A percentile compares a stretch with the other conserved stretches of the same genome.
Evolutionary conservation across 2,888 invertebrate genomes (phyloP).

Genomic region (Mechanitis messenoides): DNA sequence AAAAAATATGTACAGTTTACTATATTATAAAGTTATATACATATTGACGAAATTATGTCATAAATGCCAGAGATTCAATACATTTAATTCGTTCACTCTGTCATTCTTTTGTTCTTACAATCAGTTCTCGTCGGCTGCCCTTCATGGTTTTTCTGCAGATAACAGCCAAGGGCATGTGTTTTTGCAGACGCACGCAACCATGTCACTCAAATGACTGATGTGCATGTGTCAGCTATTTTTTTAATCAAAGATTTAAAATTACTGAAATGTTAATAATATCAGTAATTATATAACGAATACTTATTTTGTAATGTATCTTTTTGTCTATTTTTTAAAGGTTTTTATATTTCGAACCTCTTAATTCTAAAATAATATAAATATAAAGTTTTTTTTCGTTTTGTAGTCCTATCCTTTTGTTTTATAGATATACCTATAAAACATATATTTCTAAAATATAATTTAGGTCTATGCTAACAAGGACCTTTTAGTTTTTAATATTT

Average conservation of each 20-base stretch:
- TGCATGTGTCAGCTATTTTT: constrained; percentile 59
- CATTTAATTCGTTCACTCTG: constrained; percentile 27
- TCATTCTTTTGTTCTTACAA: constrained; percentile 52
- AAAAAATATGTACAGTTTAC: no score
- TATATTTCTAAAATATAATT: no score
- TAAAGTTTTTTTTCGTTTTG: no score
- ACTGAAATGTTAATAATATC: neutral
- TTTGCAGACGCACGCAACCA: constrained; percentile 57
- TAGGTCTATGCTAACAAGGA: no score
- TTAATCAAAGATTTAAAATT: constrained; percentile 43
- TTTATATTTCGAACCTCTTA: no score
- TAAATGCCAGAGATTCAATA: neutral
- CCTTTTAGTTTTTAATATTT: neutral
- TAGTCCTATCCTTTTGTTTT: no score
- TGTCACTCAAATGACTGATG: constrained; percentile 62
- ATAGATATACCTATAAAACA: no score
- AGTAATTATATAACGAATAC: no score
- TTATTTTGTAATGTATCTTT: no score
- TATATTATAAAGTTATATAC: no score
- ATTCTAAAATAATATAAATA: no score
- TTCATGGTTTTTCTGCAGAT: constrained; percentile 51
- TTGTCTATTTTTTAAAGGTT: no score
- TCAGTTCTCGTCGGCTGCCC: constrained; percentile 53
- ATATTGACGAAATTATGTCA: neutral
- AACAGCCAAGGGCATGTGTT: constrained; percentile 53